These are phyloP conservation scores for Punctoribates punctum DNA, from an alignment of 2,888 invertebrate species.

Conservation along the genomic window DNA sequence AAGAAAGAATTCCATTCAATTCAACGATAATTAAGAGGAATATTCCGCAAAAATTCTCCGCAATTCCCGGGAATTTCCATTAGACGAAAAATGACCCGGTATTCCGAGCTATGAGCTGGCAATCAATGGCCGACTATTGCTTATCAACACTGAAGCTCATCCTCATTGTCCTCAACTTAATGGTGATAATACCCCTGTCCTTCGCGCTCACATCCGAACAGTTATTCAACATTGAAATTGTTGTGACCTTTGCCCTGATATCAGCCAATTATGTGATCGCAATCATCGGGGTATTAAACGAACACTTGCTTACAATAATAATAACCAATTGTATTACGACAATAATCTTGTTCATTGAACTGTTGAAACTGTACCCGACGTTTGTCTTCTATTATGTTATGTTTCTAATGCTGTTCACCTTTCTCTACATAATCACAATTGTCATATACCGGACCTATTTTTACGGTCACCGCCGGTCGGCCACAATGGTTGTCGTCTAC, in stretches of 20 bases:
- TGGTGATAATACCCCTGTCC: conserved; percentile 19
- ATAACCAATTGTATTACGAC: conserved; percentile 29
- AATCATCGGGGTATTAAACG: conserved; percentile 7
- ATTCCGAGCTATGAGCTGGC: too few species aligned
- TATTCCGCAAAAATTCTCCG: too few species aligned
- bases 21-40: too few species aligned
- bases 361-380: conserved; percentile 16
- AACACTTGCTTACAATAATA: conserved; percentile 17
- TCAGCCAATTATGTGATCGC: conserved; percentile 19
- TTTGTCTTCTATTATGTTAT: conserved; percentile 28
- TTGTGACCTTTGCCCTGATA: background rate
- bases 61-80: too few species aligned
- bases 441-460: background rate
- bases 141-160: conserved; percentile 6
- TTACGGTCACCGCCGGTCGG: background rate
- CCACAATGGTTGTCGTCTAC: conserved; percentile 39
- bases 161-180: conserved; percentile 9
- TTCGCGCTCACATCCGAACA: conserved; percentile 6
- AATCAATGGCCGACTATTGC: conserved; percentile 9
- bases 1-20: too few species aligned
- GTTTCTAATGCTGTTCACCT: background rate
- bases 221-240: conserved; percentile 4
- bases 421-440: background rate
- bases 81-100: too few species aligned
- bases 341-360: conserved; percentile 26